A percentile compares a stretch with the other conserved stretches of the same genome.
Evolutionary conservation across 2,888 invertebrate species (phyloP).

Genomic region (Miltochrista miniata): DNA sequence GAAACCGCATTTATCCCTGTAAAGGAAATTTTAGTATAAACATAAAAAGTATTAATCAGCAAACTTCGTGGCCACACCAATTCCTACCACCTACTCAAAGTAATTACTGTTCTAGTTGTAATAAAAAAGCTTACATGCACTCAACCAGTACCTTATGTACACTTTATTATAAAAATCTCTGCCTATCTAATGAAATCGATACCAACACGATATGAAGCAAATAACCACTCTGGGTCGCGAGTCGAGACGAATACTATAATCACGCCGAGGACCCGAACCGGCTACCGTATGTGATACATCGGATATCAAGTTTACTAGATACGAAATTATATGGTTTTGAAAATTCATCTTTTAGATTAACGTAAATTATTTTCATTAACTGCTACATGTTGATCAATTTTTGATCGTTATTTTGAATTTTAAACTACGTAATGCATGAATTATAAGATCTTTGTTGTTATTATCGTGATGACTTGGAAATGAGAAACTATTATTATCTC

Average conservation of each 20-base stretch:
- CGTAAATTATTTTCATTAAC: constrained; percentile 8
- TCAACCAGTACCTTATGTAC: constrained; percentile 28
- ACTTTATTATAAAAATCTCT: constrained; percentile 42
- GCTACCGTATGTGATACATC: constrained; percentile 32
- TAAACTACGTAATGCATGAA: not conserved
- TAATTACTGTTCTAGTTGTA: constrained; percentile 39
- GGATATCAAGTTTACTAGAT: constrained; percentile 29
- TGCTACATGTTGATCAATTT: not conserved
- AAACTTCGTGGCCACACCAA: constrained; percentile 17
- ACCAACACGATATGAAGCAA: constrained; percentile 41
- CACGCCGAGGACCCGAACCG: constrained; percentile 25
- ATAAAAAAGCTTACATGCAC: constrained; percentile 36
- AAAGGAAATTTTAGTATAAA: no score
- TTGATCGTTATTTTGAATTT: constrained; percentile 1
- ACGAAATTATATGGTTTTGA: constrained; percentile 33
- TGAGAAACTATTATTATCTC: no score
- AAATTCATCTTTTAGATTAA: constrained; percentile 17
- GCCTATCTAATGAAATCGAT: constrained; percentile 48
- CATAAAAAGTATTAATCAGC: not conserved
- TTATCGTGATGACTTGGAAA: no score
- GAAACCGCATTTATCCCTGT: not conserved
- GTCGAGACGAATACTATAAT: constrained; percentile 39
- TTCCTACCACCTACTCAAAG: constrained; percentile 34
- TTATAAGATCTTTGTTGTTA: no score
- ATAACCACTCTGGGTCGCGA: constrained; percentile 30